phyloP scores from a whole-genome alignment of 2,797 vertebrate genomes.

The Falco concolor region DNA sequence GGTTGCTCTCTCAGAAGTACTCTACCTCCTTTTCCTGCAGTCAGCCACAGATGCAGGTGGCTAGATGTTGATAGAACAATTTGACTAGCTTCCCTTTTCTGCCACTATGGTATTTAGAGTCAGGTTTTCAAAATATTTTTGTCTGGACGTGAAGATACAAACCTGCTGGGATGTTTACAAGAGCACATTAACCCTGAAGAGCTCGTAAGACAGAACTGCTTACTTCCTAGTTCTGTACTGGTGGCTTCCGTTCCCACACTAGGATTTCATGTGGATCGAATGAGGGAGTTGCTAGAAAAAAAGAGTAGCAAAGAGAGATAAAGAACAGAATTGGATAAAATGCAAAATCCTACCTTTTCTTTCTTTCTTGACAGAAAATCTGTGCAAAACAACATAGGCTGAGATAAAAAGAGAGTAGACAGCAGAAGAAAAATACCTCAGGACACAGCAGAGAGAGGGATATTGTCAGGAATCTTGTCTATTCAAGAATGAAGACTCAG shows the following conservation, averaged over 20 bases:
- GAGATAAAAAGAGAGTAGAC: background rate
- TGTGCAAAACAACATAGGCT: background rate
- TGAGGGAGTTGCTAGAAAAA: background rate
- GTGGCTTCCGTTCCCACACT: background rate
- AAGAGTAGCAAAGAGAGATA: background rate
- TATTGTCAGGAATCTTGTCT: background rate
- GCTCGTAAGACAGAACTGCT: background rate
- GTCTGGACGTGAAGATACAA: background rate
- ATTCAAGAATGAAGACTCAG: background rate
- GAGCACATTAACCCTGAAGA: background rate
- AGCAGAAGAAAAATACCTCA: background rate
- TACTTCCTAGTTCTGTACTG: background rate
- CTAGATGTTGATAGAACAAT: background rate
- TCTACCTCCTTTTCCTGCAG: background rate
- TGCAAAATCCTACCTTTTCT: background rate
- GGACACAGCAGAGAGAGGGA: background rate
- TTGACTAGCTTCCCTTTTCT: background rate
- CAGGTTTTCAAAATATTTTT: background rate
- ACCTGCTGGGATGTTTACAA: background rate
- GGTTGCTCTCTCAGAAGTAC: background rate
- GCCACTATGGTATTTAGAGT: background rate
- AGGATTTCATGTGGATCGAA: background rate
- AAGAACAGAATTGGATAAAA: background rate
- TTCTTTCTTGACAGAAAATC: conserved; percentile 1
- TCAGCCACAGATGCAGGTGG: background rate